Base-by-base conservation (phyloP, 2,888 invertebrate species). In the Colletes collaris region DNA sequence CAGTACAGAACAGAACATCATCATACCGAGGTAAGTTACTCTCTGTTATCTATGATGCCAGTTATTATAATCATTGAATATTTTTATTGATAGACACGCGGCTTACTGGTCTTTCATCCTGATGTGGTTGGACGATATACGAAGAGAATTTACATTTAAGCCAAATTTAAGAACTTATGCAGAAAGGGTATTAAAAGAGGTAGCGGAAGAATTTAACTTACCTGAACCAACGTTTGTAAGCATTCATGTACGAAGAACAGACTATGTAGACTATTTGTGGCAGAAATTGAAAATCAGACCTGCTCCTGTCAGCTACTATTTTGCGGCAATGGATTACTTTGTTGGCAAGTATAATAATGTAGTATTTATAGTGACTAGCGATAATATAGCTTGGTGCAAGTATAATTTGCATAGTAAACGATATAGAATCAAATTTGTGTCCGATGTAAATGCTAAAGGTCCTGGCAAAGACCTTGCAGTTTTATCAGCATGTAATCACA, bases 221-320 rank as follows among this genome's bases (percentile, higher is more conserved):
- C 84, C 85, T 10, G 88, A 91, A 55, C 88, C 92, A 56, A 93
- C 93, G 13, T 95, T 93, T 83, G 93, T 95, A 16, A 94, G 94
- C 63, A 93, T 95, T 55, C 95, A 95, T 83, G 94, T 95, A 7
- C 91, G 95, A 63, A 92, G 95, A 71, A 95, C 95, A 1, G 95
- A 95, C 89, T 95, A 95, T 88, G 92, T 94, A 49, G 93, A 93
- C 71, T 95, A 94, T 88, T 90, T 95, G 35, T 94, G 94, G 93
- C 92, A 94, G 73, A 94, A 94, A 83, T 91, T 94, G 67, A 92
- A 93, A 55, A 92, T 92, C 7, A 89, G 90, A 55, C 91, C 93
- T 3, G 93, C 93, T 4, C 92, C 92, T 46, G 85, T 90, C 40
- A 89, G 89, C 49, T 93, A 93, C 83, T 93, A 93, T 81, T 84